A percentile compares a stretch with the other conserved stretches of the same genome.
These are phyloP conservation scores for Polypedilum vanderplanki DNA, from an alignment of 1,140 invertebrate genomes.

Conservation along the genomic window DNA sequence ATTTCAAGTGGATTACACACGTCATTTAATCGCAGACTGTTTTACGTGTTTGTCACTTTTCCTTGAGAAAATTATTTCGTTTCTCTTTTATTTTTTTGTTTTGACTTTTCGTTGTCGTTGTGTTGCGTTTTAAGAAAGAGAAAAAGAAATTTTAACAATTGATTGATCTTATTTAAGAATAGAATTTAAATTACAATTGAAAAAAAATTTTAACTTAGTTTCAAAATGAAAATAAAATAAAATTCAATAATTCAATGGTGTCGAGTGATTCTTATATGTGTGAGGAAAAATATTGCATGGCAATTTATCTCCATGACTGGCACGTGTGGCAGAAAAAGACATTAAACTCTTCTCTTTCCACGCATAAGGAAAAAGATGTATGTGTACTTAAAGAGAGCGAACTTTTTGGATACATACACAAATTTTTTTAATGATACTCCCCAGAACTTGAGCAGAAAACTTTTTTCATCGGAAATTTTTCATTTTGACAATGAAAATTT, in stretches of 20 bases:
- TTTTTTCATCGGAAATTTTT: slow-evolving; percentile 8
- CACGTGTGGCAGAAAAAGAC: slow-evolving; percentile 22
- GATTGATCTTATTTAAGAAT: no score
- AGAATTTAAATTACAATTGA: no score
- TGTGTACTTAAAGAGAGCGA: not conserved
- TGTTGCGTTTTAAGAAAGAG: no score
- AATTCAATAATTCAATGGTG: no score
- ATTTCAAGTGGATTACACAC: slow-evolving; percentile 17
- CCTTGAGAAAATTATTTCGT: not conserved
- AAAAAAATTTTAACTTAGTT: no score
- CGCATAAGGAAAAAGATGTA: slow-evolving; percentile 1
- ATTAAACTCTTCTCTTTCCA: slow-evolving; percentile 16
- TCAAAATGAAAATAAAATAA: no score
- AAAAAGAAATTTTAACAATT: no score
- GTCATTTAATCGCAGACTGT: not conserved
- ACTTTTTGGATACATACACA: not conserved
- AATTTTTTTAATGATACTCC: slow-evolving; percentile 19
- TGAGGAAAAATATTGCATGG: not conserved
- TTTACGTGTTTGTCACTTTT: not conserved
- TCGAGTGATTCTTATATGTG: not conserved
- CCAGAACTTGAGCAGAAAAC: not conserved
- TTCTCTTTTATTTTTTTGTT: not conserved
- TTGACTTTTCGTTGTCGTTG: no score
- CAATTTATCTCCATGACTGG: slow-evolving; percentile 27
- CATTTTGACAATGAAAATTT: slow-evolving; percentile 19